phyloP scores from a whole-genome alignment of 2,113 vertebrate genomes.

The Carettochelys insculpta region DNA sequence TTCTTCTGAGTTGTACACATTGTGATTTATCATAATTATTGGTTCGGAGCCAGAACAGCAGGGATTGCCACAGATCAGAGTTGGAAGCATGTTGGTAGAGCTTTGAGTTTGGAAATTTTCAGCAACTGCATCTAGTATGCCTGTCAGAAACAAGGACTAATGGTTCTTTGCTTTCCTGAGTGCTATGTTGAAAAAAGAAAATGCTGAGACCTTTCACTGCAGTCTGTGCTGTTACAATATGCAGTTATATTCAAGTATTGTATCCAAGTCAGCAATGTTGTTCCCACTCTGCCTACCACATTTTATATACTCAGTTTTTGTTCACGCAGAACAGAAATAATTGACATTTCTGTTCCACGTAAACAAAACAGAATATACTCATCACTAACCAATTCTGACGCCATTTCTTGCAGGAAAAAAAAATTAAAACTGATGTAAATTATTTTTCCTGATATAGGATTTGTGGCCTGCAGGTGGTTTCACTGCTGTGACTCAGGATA shows the following conservation, averaged over 20 bases:
- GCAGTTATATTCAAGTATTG: not conserved
- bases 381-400: rapidly evolving
- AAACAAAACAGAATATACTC: not conserved
- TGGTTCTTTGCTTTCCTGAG: not conserved
- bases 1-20: not conserved
- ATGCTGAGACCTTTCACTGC: not conserved
- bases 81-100: not conserved
- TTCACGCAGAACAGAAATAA: too few species aligned
- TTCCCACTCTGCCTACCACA: not conserved
- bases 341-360: not conserved
- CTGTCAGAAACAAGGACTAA: not conserved
- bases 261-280: not conserved
- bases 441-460: rapidly evolving
- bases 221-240: not conserved
- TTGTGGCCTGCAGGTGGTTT: not conserved
- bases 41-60: not conserved
- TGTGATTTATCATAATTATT: not conserved
- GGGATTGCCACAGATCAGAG: not conserved
- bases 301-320: too few species aligned
- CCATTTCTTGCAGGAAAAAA: rapidly evolving
- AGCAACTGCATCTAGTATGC: not conserved
- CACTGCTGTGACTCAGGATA: not conserved
- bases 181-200: not conserved
- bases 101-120: not conserved
- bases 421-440: rapidly evolving